These are phyloP conservation scores for Andrena camellia DNA, from an alignment of 2,888 invertebrate genomes.

Conservation along the genomic window DNA sequence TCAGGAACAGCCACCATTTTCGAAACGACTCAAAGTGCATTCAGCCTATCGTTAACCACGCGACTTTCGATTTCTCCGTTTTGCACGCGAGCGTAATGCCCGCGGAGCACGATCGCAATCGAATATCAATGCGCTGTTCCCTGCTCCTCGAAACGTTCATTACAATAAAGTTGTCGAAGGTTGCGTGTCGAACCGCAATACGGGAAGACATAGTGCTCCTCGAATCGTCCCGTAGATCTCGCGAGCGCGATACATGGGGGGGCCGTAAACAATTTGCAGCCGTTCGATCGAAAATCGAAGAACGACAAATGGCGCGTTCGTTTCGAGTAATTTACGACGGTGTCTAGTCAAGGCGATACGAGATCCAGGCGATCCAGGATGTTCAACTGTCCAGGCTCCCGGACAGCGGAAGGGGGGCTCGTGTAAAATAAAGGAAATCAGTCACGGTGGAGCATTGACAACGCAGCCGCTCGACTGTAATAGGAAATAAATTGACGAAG, in stretches of 20 bases:
- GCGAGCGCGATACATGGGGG: not conserved
- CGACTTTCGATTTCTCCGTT: conserved; percentile 19
- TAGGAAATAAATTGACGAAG: not conserved
- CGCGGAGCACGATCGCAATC: conserved; percentile 57
- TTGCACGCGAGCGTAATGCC: conserved; percentile 47
- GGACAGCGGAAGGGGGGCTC: not conserved
- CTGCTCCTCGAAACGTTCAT: conserved; percentile 49
- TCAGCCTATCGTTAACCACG: conserved; percentile 18
- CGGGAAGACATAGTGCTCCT: conserved; percentile 28
- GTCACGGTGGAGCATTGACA: not conserved
- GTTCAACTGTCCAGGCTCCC: conserved; percentile 12
- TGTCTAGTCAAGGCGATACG: conserved; percentile 30
- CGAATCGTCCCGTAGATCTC: conserved; percentile 21
- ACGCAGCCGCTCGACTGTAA: not conserved
- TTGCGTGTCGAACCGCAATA: conserved; percentile 55
- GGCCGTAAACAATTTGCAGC: conserved; percentile 41
- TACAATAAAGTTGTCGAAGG: conserved; percentile 69
- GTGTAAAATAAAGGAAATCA: conserved; percentile 28
- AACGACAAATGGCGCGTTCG: conserved; percentile 34
- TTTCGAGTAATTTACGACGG: conserved; percentile 37
- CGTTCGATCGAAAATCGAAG: conserved; percentile 47
- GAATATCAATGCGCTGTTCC: conserved; percentile 65
- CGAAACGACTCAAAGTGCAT: conserved; percentile 20
- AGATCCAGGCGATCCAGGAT: conserved; percentile 15
- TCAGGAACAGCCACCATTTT: not conserved